Percentiles rank a stretch among this genome's conserved stretches.
Evolutionary conservation across 2,888 invertebrate species (phyloP).

Genomic region (Agrochola lychnidis): DNA sequence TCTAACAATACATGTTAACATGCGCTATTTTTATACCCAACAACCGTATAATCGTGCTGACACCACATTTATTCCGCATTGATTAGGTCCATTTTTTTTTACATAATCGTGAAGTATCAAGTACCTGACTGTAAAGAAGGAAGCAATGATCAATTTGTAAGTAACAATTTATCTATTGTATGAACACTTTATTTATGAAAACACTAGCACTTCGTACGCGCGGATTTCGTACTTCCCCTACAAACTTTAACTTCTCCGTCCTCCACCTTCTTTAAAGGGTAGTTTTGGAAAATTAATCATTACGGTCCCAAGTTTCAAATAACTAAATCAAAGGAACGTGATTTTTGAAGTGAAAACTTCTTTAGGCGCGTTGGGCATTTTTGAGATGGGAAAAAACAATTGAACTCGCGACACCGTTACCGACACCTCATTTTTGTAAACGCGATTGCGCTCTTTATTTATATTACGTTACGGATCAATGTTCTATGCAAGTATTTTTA

Average conservation of each 20-base stretch:
- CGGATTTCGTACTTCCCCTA: neutral
- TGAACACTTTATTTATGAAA: slow-evolving; percentile 23
- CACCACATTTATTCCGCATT: slow-evolving; percentile 59
- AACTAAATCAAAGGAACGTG: neutral
- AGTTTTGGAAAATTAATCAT: no score
- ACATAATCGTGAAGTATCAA: slow-evolving; percentile 28
- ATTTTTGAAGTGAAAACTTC: neutral
- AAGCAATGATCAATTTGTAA: slow-evolving; percentile 36
- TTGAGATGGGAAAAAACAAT: no score
- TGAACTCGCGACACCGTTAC: no score
- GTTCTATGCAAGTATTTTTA: no score
- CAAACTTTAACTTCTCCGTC: neutral
- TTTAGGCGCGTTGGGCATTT: no score
- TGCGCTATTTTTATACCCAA: slow-evolving; percentile 54
- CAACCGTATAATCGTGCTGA: slow-evolving; percentile 47
- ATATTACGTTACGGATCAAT: no score
- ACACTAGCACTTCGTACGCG: neutral
- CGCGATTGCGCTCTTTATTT: no score
- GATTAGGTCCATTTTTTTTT: slow-evolving; percentile 30
- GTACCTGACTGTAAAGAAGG: slow-evolving; percentile 37
- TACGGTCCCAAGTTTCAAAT: neutral
- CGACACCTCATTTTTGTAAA: no score
- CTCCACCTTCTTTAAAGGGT: neutral
- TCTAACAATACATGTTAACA: slow-evolving; percentile 60
- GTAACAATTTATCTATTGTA: slow-evolving; percentile 22